phyloP scores from a whole-genome alignment of 2,888 invertebrate genomes.

The Macaria notata region DNA sequence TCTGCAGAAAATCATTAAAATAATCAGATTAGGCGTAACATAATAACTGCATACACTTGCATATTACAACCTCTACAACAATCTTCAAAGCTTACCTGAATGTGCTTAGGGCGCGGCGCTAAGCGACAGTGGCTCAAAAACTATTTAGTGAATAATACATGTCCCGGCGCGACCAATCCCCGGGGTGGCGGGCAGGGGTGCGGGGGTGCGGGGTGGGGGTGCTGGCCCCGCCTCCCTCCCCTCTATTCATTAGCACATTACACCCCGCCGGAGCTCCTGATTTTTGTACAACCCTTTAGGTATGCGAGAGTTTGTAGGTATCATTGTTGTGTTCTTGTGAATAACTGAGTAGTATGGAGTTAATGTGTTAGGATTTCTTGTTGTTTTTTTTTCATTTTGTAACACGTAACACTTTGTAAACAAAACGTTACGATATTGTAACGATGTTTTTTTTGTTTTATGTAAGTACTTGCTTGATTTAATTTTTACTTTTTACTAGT shows the following conservation, averaged over 20 bases:
- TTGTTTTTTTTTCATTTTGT: too few relatives aligned
- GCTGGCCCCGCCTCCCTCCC: conserved; percentile 47
- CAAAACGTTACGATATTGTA: too few relatives aligned
- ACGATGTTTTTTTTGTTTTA: too few relatives aligned
- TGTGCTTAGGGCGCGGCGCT: conserved; percentile 51
- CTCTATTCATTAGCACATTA: conserved; percentile 81
- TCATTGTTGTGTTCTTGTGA: neutral
- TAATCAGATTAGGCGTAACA: too few relatives aligned
- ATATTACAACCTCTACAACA: too few relatives aligned
- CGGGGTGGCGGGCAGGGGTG: conserved; percentile 51
- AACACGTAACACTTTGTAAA: too few relatives aligned
- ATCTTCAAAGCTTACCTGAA: neutral
- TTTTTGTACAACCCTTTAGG: conserved; percentile 56
- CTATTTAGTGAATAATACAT: conserved; percentile 83
- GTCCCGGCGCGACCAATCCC: conserved; percentile 78
- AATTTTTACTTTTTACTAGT: too few relatives aligned
- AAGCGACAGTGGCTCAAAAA: conserved; percentile 78
- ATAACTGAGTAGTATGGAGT: too few relatives aligned
- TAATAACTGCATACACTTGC: too few relatives aligned
- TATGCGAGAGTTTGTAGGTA: conserved; percentile 27
- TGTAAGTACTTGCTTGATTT: too few relatives aligned
- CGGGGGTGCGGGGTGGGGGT: conserved; percentile 52
- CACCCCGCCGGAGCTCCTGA: conserved; percentile 75
- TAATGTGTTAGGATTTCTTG: too few relatives aligned
- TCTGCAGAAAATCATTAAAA: too few relatives aligned